Percentiles rank a stretch among this genome's conserved stretches.
These are phyloP conservation scores for Puffinus mauretanicus DNA, from an alignment of 2,113 vertebrate genomes.

Conservation along the genomic window DNA sequence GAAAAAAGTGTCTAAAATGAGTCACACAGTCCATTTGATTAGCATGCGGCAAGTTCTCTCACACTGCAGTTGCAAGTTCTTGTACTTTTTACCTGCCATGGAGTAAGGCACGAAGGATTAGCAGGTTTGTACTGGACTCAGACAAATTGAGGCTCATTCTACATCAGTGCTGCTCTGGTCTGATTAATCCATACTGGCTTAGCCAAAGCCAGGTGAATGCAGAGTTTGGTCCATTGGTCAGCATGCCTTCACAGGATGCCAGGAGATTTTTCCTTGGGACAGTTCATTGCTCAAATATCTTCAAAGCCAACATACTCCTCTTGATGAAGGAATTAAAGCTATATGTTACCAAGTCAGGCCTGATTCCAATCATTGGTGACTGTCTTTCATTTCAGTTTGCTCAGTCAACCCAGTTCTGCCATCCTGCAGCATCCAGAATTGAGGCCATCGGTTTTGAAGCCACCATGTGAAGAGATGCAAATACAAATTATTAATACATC, in stretches of 20 bases:
- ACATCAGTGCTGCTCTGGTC: fast-evolving
- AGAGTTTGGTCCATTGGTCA: background rate
- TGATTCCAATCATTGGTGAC: background rate
- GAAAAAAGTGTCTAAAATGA: background rate
- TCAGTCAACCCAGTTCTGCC: background rate
- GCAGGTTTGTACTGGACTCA: background rate
- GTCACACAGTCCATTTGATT: background rate
- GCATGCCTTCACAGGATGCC: background rate
- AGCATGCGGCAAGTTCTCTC: background rate
- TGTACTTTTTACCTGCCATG: background rate
- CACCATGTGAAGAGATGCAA: background rate
- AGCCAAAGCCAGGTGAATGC: background rate
- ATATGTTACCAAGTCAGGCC: background rate
- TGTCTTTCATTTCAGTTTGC: background rate
- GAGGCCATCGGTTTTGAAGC: background rate
- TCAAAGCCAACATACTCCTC: background rate
- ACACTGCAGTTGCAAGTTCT: background rate
- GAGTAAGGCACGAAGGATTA: background rate
- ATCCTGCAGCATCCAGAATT: background rate
- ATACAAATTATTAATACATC: background rate
- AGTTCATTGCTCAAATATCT: background rate
- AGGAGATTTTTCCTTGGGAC: background rate
- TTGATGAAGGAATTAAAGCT: background rate
- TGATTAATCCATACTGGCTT: background rate
- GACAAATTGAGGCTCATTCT: background rate